A percentile compares a stretch with the other conserved stretches of the same genome.
These are phyloP conservation scores for Trichopria drosophilae DNA, from an alignment of 2,888 invertebrate genomes.

Conservation along the genomic window DNA sequence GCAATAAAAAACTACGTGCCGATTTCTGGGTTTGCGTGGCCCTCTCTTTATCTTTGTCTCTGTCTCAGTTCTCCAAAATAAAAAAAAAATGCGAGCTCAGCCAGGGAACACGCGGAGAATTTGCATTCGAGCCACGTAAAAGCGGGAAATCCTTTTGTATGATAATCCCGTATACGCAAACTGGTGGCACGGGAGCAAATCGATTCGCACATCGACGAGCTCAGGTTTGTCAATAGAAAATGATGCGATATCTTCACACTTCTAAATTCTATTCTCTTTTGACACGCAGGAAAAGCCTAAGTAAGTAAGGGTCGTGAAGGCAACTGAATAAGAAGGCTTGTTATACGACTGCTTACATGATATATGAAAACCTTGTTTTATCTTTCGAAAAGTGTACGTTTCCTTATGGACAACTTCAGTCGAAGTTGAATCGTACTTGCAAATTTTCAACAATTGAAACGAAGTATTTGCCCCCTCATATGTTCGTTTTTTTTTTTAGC, in stretches of 20 bases:
- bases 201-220: slow-evolving; percentile 47
- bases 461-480: too few species aligned
- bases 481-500: too few species aligned
- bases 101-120: slow-evolving; percentile 33
- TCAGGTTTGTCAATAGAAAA: slow-evolving; percentile 44
- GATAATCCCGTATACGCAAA: slow-evolving; percentile 42
- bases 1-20: slow-evolving; percentile 28
- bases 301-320: too few species aligned
- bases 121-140: slow-evolving; percentile 48
- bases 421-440: too few species aligned
- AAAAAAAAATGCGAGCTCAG: slow-evolving; percentile 7
- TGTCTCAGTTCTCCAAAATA: too few species aligned
- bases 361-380: too few species aligned
- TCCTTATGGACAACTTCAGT: too few species aligned
- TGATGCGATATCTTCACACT: slow-evolving; percentile 31
- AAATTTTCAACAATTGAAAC: too few species aligned
- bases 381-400: too few species aligned
- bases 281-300: neutral
- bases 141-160: slow-evolving; percentile 47
- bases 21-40: slow-evolving; percentile 7
- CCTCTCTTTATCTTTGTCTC: too few species aligned
- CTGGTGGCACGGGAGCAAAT: slow-evolving; percentile 38
- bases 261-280: slow-evolving; percentile 19
- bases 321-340: too few species aligned
- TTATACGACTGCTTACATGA: too few species aligned